phyloP scores from a whole-genome alignment of 1,140 invertebrate species.

The Drosophila baimaii region DNA sequence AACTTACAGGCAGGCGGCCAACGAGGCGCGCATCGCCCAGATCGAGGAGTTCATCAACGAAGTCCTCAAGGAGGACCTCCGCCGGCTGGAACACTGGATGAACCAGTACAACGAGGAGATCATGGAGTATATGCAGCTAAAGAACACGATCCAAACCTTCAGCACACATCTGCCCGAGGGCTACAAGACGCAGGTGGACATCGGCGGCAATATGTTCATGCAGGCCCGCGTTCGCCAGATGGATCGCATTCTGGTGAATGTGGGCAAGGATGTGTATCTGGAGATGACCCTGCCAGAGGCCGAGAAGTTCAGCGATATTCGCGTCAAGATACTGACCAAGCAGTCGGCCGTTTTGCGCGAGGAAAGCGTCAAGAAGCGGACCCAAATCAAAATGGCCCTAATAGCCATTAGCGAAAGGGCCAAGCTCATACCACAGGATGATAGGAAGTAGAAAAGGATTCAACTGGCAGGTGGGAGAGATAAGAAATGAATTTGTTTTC shows the following conservation, averaged over 20 bases:
- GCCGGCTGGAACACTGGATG: conserved; percentile 86
- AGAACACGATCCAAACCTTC: conserved; percentile 87
- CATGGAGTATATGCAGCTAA: conserved; percentile 90
- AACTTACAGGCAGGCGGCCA: conserved; percentile 4
- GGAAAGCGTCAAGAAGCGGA: conserved; percentile 89
- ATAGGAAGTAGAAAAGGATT: neutral
- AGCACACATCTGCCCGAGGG: conserved; percentile 85
- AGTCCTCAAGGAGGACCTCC: conserved; percentile 88
- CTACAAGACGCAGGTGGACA: conserved; percentile 91
- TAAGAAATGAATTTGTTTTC: too few relatives aligned
- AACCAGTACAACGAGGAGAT: conserved; percentile 88
- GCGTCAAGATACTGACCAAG: conserved; percentile 88
- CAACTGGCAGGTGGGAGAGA: too few relatives aligned
- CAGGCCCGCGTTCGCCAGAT: conserved; percentile 88
- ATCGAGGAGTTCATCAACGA: conserved; percentile 88
- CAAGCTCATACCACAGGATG: conserved; percentile 54
- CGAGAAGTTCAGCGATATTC: conserved; percentile 88
- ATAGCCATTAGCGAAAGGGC: conserved; percentile 87
- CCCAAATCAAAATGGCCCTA: conserved; percentile 92
- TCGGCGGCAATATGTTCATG: conserved; percentile 90
- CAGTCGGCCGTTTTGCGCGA: conserved; percentile 87
- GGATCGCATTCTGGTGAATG: conserved; percentile 88
- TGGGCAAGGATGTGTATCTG: conserved; percentile 90
- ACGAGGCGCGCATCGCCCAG: conserved; percentile 62
- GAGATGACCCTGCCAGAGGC: conserved; percentile 91